A percentile compares a stretch with the other conserved stretches of the same genome.
phyloP scores from a whole-genome alignment of 2,888 invertebrate genomes.

The Fragum fragum region DNA sequence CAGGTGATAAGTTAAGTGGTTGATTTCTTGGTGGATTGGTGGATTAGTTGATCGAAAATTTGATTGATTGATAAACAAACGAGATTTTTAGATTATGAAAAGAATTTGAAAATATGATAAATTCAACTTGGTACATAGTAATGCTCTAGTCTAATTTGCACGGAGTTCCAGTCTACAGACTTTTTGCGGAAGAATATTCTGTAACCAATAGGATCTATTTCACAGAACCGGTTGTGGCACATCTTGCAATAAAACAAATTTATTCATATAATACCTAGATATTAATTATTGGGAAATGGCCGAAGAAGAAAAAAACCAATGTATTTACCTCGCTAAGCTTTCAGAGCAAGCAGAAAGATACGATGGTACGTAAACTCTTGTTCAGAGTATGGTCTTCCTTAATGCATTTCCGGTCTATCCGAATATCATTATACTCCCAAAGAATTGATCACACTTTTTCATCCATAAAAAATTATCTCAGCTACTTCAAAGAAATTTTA shows the following conservation, averaged over 20 bases:
- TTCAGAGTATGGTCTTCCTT: too few relatives aligned
- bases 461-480: too few relatives aligned
- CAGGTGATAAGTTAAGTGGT: too few relatives aligned
- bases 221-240: conserved; percentile 39
- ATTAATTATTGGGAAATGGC: conserved; percentile 84
- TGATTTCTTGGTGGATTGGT: too few relatives aligned
- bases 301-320: conserved; percentile 97
- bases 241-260: neutral
- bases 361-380: conserved; percentile 93
- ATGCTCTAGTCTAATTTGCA: too few relatives aligned
- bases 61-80: too few relatives aligned
- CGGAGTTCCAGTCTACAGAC: conserved; percentile 3
- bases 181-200: conserved; percentile 33
- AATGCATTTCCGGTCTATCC: neutral
- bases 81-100: too few relatives aligned
- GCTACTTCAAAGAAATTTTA: too few relatives aligned
- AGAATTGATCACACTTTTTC: too few relatives aligned
- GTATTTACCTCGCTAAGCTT: conserved; percentile 98
- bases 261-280: neutral
- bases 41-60: too few relatives aligned
- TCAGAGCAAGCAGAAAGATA: conserved; percentile 99
- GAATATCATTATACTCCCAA: neutral
- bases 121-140: too few relatives aligned
- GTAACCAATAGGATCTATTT: conserved; percentile 42
- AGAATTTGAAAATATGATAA: too few relatives aligned